Evolutionary conservation across 2,888 invertebrate species (phyloP), one percentile per base, ranked within the genome.

Genomic region (Omphaloscelis lunosa): DNA sequence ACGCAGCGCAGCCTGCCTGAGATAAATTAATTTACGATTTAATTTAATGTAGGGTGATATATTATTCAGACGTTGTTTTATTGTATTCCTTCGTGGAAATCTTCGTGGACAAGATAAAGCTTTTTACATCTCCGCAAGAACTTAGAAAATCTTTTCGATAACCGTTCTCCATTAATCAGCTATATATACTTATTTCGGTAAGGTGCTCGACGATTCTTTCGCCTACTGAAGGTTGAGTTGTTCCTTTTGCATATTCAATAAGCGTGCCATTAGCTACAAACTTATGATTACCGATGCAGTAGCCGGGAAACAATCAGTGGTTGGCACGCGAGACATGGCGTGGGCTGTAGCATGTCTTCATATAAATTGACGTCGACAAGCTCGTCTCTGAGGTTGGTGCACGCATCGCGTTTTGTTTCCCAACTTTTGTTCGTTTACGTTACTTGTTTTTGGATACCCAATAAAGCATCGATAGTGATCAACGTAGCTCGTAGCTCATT

Each of bases 191-290:
- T 20, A 29, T 48, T 41, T 70, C 6, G 20, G 39, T 56, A 48
- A 51, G 53, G 45, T 29, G 59, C 12, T 71, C 70, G n/a, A 58
- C 58, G 29, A 59, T 76, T 63, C n/a, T 82, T 83, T 73, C 62
- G 7, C 41, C 34, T 67, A n/a, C 27, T 73, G 72, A 88, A 86
- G 72, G 66, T 79, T 69, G 73, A 69, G 62, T 69, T 69, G 69
- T 80, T 87, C 61, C 51, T 79, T 74, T 82, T 79, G 84, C 72
- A 78, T 85, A 83, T 83, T 73, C 39, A 86, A 77, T 84, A 79
- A 81, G 66, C 63, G 70, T 73, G 69, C 72, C 27, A 58, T 53
- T 67, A 56, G 75, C 73, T 69, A 71, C 70, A 61, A 81, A 88
- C 67, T 80, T 79, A 81, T 81, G 84, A 78, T 88, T 83, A 79